A percentile compares a stretch with the other conserved stretches of the same genome.
phyloP scores from a whole-genome alignment of 2,113 vertebrate genomes.

The Toxostoma redivivum region DNA sequence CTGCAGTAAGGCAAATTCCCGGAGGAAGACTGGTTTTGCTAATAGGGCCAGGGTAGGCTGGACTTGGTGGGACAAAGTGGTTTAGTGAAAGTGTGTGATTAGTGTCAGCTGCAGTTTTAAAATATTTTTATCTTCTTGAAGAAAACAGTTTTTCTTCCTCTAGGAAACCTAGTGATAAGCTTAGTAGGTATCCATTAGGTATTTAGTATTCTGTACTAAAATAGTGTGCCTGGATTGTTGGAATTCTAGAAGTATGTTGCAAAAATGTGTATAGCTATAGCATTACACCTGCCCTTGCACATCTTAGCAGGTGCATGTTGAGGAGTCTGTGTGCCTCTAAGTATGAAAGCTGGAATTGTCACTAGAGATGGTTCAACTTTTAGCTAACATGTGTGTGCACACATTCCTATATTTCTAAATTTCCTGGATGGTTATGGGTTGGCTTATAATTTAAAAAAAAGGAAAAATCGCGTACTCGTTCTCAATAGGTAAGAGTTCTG shows the following conservation, averaged over 20 bases:
- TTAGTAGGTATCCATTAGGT: neutral
- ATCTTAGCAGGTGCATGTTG: neutral
- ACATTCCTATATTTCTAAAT: neutral
- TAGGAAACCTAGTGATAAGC: neutral
- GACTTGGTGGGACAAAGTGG: neutral
- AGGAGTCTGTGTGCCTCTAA: neutral
- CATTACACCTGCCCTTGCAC: neutral
- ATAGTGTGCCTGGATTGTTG: neutral
- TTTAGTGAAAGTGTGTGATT: neutral
- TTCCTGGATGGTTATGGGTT: neutral
- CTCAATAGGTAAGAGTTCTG: neutral
- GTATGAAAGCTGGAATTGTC: neutral
- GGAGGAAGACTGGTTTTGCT: neutral
- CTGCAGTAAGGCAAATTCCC: neutral
- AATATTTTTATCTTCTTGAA: neutral
- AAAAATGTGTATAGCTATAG: neutral
- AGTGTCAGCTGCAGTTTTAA: neutral
- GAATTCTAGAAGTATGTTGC: neutral
- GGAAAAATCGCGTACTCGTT: neutral
- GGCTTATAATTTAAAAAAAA: neutral
- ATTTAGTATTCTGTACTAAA: neutral
- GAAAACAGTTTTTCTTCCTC: neutral
- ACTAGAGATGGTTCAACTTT: neutral
- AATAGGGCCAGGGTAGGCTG: neutral
- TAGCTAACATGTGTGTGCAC: fast-evolving